A percentile compares a stretch with the other conserved stretches of the same genome.
phyloP scores from a whole-genome alignment of 2,888 invertebrate genomes.

The Steromphala cineraria region DNA sequence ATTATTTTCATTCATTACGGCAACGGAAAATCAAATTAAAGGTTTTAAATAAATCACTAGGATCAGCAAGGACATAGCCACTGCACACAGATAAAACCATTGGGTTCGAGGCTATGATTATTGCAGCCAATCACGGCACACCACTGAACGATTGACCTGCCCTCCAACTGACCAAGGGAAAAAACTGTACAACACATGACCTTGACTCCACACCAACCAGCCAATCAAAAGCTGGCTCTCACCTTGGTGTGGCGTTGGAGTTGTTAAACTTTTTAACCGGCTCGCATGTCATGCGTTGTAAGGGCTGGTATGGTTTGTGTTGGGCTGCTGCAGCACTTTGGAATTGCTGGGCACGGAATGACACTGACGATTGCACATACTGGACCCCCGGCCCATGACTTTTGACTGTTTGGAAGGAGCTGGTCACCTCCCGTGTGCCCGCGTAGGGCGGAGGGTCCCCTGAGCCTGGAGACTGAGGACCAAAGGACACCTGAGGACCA shows the following conservation, averaged over 20 bases:
- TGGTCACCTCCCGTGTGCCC: constrained; percentile 27
- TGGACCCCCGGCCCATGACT: constrained; percentile 54
- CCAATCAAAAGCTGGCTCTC: constrained; percentile 27
- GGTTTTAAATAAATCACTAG: not conserved
- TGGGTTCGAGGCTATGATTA: constrained; percentile 9
- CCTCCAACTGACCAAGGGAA: not conserved
- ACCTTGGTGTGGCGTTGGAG: constrained; percentile 36
- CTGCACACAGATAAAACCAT: constrained; percentile 7
- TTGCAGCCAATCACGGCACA: constrained; percentile 7
- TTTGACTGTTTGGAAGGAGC: constrained; percentile 48
- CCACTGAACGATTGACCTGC: constrained; percentile 19
- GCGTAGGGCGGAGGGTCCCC: not conserved
- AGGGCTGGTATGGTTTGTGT: constrained; percentile 76
- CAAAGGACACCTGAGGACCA: constrained; percentile 5
- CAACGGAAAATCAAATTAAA: not conserved
- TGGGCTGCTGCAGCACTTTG: constrained; percentile 54
- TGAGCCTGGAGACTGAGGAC: not conserved
- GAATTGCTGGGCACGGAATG: constrained; percentile 49
- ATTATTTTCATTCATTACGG: not conserved
- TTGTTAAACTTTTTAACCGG: constrained; percentile 60
- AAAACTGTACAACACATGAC: not conserved
- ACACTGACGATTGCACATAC: constrained; percentile 52
- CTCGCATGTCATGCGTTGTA: constrained; percentile 78
- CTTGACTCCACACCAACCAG: constrained; percentile 7
- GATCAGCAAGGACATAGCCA: not conserved